Conservation (phyloP, 1,140 invertebrate genomes). For the Scaptomyza montana region DNA sequence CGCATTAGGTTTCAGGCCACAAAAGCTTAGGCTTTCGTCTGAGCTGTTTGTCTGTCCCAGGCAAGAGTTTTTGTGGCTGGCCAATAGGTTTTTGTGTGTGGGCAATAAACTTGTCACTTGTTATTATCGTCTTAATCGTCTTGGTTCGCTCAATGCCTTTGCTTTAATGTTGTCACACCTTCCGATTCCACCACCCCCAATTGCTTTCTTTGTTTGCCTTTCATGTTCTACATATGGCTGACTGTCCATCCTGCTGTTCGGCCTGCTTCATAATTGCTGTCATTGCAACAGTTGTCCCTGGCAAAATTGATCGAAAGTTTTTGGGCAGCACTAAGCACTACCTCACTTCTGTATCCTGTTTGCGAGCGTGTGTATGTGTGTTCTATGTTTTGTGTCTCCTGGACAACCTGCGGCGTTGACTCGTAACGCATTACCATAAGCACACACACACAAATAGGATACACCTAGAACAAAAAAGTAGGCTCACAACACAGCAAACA, state of each 20-base stretch:
- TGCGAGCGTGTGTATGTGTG: slow-evolving; percentile 4
- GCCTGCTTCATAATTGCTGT: slow-evolving; percentile 66
- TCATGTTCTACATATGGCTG: slow-evolving; percentile 47
- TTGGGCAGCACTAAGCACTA: slow-evolving; percentile 42
- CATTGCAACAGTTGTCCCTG: slow-evolving; percentile 72
- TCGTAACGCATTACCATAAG: slow-evolving; percentile 55
- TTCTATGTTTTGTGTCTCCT: not conserved
- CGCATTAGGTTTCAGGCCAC: slow-evolving; percentile 78
- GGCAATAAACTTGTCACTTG: slow-evolving; percentile 82
- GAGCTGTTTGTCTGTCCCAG: slow-evolving; percentile 43
- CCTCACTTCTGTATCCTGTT: slow-evolving; percentile 9
- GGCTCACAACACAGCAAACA: slow-evolving; percentile 39
- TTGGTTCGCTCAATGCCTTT: slow-evolving; percentile 55
- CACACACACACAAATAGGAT: not conserved
- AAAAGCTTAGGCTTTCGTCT: slow-evolving; percentile 70
- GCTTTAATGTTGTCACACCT: slow-evolving; percentile 36
- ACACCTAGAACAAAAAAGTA: not conserved
- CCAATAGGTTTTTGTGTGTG: slow-evolving; percentile 19
- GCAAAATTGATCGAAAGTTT: slow-evolving; percentile 62
- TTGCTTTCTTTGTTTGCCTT: slow-evolving; percentile 31
- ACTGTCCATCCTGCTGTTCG: not conserved
- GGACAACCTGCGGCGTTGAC: slow-evolving; percentile 50
- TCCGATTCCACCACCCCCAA: too few species aligned
- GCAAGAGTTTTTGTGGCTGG: slow-evolving; percentile 49
- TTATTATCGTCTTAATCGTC: slow-evolving; percentile 82